Base-by-base conservation (phyloP, 2,113 vertebrate species). In the Lasiurus cinereus region DNA sequence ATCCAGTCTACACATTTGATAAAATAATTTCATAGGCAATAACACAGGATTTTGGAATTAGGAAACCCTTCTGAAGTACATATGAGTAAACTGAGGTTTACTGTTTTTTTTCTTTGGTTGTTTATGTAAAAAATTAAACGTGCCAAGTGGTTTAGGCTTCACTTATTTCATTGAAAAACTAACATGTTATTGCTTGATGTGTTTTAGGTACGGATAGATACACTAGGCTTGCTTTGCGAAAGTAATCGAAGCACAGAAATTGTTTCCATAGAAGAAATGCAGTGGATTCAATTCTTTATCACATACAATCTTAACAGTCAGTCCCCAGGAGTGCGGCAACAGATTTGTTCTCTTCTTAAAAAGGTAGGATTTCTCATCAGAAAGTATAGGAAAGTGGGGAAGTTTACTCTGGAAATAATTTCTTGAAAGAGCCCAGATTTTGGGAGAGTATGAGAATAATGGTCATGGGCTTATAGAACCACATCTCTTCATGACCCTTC, bases 211-310 rank as follows among this genome's bases (percentile, higher is more conserved):
- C 99, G 99, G 94, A 98, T 99, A 91, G 99, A 99, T 89, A 99
- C 99, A n/a, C 96, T 99, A 95, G 99, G 99, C 6, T 98, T 99
- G 83, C 98, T 99, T 62, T 99, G 99, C 91, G 99, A 99, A 98
- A 99, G 98, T 77, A 99, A 99, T 87, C 99, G 99, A 86, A 99
- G 99, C 97, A 99, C 99, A 0, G 99, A 99, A 98, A 95, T 98
- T 1, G 96, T 99, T 91, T 99, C 98, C 36, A 0, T 82, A 52
- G 98, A 99, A 95, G 99, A 99, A 98, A 99, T 99, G 98, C 97
- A 98, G 10, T 98, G 99, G 72, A 98, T 99, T 88, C 97, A 97
- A 0, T 98, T 99, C 98, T 99, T 99, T 82, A 96, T 99, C 87
- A 97, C 95, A 0, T 98, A 99, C 76, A 99, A 99, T 95, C 98